These are phyloP conservation scores for Arenaria interpres DNA, from an alignment of 2,113 vertebrate genomes.

Conservation along the genomic window DNA sequence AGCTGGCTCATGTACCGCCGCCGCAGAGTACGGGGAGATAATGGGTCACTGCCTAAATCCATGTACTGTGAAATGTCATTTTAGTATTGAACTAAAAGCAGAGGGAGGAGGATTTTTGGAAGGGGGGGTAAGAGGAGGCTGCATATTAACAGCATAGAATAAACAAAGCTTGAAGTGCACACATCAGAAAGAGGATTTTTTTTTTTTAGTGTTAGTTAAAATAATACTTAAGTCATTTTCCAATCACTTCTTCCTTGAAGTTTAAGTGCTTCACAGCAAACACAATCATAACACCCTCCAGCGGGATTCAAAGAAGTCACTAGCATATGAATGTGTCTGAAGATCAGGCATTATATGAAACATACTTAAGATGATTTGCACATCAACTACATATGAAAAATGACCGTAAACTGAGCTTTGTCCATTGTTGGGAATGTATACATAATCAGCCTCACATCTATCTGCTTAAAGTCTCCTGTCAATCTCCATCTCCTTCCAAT, in stretches of 20 bases:
- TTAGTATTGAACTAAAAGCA: conserved; percentile 53
- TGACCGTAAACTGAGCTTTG: neutral
- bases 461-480: neutral
- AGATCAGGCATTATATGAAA: neutral
- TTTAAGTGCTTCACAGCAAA: conserved; percentile 39
- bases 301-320: neutral
- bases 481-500: neutral
- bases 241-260: neutral
- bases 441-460: neutral
- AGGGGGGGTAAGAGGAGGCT: neutral
- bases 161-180: neutral
- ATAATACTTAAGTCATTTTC: conserved; percentile 28
- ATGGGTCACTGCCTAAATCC: conserved; percentile 71
- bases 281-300: neutral
- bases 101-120: neutral
- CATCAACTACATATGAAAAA: neutral
- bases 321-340: neutral
- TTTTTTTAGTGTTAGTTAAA: neutral
- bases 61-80: conserved; percentile 69
- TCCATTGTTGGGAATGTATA: conserved; percentile 6
- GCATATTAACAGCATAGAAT: conserved; percentile 9
- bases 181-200: neutral
- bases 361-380: conserved; percentile 1
- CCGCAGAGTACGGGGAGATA: conserved; percentile 66
- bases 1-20: conserved; percentile 65